These are phyloP conservation scores for Gobiocypris rarus DNA, from an alignment of 2,113 vertebrate genomes.

Conservation along the genomic window DNA sequence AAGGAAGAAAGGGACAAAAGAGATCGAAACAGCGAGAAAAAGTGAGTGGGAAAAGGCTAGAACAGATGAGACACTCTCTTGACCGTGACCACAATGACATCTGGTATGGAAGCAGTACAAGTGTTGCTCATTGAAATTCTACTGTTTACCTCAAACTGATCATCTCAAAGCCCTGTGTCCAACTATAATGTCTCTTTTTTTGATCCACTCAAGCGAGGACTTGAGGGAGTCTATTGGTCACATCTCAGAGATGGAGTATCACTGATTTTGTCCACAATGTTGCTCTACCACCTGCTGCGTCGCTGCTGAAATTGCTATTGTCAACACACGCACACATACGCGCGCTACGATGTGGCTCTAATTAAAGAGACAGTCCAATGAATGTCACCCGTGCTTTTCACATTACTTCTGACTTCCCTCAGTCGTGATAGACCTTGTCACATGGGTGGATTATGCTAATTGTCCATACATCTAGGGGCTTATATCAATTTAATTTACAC, in stretches of 20 bases:
- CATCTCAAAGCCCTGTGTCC: constrained; percentile 58
- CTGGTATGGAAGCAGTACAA: constrained; percentile 28
- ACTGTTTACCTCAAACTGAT: constrained; percentile 49
- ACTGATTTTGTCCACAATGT: constrained; percentile 73
- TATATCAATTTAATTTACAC: constrained; percentile 46
- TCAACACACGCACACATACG: constrained; percentile 67
- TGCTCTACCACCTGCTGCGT: constrained; percentile 71
- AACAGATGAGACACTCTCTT: constrained; percentile 41
- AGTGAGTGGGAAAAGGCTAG: constrained; percentile 28
- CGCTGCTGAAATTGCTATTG: constrained; percentile 71
- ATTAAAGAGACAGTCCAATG: constrained; percentile 69
- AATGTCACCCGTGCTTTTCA: constrained; percentile 68
- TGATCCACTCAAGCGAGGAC: constrained; percentile 61
- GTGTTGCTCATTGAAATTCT: constrained; percentile 54
- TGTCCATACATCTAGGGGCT: constrained; percentile 43
- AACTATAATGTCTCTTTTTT: constrained; percentile 61
- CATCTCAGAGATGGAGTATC: constrained; percentile 71
- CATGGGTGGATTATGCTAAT: constrained; percentile 58
- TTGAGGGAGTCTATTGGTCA: constrained; percentile 71
- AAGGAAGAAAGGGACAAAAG: constrained; percentile 18
- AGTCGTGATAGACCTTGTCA: constrained; percentile 60
- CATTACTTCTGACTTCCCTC: constrained; percentile 66
- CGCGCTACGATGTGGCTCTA: constrained; percentile 62
- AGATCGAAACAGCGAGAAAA: constrained; percentile 28
- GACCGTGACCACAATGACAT: constrained; percentile 41